Conservation (phyloP, 2,797 vertebrate species). For the Siniperca scherzeri region DNA sequence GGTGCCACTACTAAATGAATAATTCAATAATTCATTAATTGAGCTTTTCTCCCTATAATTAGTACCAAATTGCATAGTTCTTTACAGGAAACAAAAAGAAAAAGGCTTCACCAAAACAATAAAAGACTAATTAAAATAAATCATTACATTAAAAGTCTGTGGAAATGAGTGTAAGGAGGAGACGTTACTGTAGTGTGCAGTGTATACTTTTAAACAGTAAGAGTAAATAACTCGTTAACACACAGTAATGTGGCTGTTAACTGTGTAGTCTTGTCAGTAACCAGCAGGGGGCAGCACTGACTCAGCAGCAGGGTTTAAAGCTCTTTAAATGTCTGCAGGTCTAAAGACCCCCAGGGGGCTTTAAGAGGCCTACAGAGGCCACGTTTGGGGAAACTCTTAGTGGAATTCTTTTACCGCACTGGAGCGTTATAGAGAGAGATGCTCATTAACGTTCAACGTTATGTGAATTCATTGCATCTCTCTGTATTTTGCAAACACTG, state of each 20-base stretch:
- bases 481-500: neutral
- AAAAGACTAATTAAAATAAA: no score
- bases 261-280: neutral
- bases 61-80: no score
- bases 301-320: neutral
- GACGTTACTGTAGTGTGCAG: neutral
- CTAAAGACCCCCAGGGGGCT: neutral
- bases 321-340: neutral
- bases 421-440: no score
- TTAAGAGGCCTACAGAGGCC: neutral
- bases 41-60: neutral
- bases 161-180: neutral
- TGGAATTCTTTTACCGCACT: neutral
- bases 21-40: no score
- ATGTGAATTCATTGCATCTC: neutral
- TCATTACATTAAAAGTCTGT: neutral
- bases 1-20: neutral
- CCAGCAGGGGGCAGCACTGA: conserved; percentile 21
- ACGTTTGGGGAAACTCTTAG: neutral
- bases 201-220: neutral
- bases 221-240: no score
- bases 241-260: neutral
- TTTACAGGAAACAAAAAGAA: neutral
- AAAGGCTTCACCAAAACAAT: neutral
- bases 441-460: no score